Conservation (phyloP, 2,113 vertebrate genomes). For the Serinus canaria region DNA sequence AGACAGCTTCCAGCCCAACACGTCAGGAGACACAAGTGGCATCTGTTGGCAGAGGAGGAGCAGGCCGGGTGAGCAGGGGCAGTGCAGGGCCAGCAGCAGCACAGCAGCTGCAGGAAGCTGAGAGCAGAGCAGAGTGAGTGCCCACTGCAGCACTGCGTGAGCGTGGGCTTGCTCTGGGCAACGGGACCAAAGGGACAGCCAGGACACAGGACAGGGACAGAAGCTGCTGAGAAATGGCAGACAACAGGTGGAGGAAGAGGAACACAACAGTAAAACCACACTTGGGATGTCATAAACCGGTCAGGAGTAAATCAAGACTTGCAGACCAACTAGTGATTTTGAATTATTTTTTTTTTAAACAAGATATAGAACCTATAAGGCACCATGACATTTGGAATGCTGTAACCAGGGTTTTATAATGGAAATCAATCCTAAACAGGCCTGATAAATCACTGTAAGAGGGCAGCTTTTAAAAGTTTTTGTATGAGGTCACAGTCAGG, state of each 20-base stretch:
- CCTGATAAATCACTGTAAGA: conserved; percentile 1
- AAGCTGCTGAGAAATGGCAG: not conserved
- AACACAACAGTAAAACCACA: not conserved
- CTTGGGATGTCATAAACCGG: not conserved
- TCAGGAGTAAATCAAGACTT: not conserved
- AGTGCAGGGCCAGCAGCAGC: not conserved
- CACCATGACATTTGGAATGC: not conserved
- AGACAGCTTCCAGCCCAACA: not conserved
- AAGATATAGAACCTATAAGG: not conserved
- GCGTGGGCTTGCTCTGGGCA: not conserved
- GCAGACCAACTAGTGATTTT: not conserved
- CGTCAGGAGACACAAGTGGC: conserved; percentile 5
- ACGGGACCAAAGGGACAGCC: not conserved
- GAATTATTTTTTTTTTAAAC: not conserved
- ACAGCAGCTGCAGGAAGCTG: not conserved
- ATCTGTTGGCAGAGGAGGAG: not conserved
- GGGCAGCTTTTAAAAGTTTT: conserved; percentile 22
- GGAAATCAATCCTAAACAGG: conserved; percentile 38
- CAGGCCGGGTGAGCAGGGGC: not conserved
- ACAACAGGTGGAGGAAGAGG: not conserved
- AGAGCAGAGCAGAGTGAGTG: not conserved
- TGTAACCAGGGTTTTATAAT: not conserved
- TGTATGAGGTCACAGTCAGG: not conserved
- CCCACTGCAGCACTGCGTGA: not conserved
- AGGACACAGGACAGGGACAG: not conserved